Evolutionary conservation across 2,888 invertebrate species (phyloP).

Genomic region (Eristalis tenax): DNA sequence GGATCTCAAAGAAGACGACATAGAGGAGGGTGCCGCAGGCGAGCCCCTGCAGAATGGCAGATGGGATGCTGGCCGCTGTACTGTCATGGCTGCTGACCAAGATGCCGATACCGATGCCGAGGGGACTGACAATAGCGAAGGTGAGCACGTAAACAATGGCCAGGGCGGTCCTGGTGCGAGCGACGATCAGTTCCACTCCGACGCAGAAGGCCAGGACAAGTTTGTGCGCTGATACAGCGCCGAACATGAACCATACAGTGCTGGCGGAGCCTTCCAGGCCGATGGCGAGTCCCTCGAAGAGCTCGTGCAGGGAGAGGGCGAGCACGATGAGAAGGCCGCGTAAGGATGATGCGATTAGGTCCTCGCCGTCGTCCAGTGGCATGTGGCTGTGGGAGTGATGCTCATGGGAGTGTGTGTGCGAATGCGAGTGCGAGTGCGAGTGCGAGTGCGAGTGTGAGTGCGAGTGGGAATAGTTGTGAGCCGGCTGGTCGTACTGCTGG

Average conservation of each 20-base stretch:
- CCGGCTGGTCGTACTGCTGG: conserved; percentile 22
- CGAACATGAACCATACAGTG: conserved; percentile 90
- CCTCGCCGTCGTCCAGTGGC: conserved; percentile 78
- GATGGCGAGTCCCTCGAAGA: conserved; percentile 92
- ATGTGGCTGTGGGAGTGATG: conserved; percentile 75
- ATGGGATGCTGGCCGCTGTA: conserved; percentile 84
- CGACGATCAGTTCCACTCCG: conserved; percentile 90
- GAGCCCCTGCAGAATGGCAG: conserved; percentile 88
- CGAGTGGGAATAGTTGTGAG: conserved; percentile 65
- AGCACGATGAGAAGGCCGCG: conserved; percentile 90
- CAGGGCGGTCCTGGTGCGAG: conserved; percentile 85
- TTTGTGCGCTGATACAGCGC: conserved; percentile 92
- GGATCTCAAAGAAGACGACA: conserved; percentile 98
- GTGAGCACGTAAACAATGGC: conserved; percentile 87
- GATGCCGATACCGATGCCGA: conserved; percentile 89
- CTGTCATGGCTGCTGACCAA: conserved; percentile 84
- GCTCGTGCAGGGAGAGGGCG: conserved; percentile 92
- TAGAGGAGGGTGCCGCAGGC: conserved; percentile 96
- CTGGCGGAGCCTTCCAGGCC: conserved; percentile 86
- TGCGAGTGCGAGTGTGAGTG: conserved; percentile 50
- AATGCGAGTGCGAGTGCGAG: conserved; percentile 50
- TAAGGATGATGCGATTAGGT: conserved; percentile 80
- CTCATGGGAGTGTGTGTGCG: conserved; percentile 43
- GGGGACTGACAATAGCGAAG: conserved; percentile 90
- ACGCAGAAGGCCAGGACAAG: conserved; percentile 94